Percentiles rank a stretch among this genome's conserved stretches.
phyloP scores from a whole-genome alignment of 1,140 invertebrate genomes.

The Acyrthosiphon pisum region DNA sequence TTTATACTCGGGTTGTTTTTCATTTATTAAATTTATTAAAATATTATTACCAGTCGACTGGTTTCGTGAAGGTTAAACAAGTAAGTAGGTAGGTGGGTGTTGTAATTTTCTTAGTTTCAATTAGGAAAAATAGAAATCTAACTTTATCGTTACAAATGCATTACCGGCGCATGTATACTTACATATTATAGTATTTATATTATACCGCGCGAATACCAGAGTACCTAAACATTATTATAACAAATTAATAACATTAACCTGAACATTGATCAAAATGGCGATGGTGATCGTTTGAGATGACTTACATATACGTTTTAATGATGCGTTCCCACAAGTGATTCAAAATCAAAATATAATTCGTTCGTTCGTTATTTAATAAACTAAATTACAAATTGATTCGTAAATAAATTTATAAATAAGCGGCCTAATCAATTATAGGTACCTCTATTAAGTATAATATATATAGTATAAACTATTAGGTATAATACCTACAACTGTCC shows the following conservation, averaged over 20 bases:
- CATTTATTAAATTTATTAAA: conserved; percentile 15
- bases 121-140: conserved; percentile 13
- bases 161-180: background rate
- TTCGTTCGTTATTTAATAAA: background rate
- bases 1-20: background rate
- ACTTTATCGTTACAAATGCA: background rate
- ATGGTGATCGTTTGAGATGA: background rate
- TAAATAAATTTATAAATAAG: background rate
- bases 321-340: background rate
- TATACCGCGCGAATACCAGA: background rate
- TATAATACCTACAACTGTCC: background rate
- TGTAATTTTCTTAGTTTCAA: conserved; percentile 11
- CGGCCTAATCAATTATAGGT: background rate
- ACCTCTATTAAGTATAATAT: too few relatives aligned
- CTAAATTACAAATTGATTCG: background rate
- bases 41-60: background rate
- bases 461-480: too few relatives aligned
- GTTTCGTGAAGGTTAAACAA: background rate
- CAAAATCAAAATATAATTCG: background rate
- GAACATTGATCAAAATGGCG: background rate
- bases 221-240: background rate
- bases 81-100: background rate
- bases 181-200: background rate
- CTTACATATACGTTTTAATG: background rate
- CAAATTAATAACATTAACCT: background rate